Conservation (phyloP, 2,888 invertebrate genomes). For the Lamproptera curius region DNA sequence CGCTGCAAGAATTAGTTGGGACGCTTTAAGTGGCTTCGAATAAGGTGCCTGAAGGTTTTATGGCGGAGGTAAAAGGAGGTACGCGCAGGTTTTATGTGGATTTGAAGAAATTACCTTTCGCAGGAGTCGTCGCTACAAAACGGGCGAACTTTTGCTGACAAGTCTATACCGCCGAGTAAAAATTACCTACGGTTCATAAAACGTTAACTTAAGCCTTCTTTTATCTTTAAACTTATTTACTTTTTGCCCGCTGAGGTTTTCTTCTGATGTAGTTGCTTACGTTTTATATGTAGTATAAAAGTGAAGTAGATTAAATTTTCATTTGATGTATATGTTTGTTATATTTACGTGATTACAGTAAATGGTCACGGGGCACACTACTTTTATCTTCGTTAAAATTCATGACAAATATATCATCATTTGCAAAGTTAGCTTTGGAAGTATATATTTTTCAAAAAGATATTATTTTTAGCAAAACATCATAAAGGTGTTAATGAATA, state of each 20-base stretch:
- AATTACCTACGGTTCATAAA: slow-evolving; percentile 23
- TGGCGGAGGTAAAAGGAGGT: slow-evolving; percentile 22
- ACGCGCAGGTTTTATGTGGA: slow-evolving; percentile 22
- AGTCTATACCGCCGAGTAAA: slow-evolving; percentile 19
- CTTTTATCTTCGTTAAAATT: no score
- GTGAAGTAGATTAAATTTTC: no score
- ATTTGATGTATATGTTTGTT: no score
- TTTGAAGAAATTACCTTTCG: slow-evolving; percentile 23
- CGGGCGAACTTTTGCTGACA: slow-evolving; percentile 22
- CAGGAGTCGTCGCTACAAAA: slow-evolving; percentile 21
- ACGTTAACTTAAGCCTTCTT: slow-evolving; percentile 18
- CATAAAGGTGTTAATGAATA: slow-evolving; percentile 16
- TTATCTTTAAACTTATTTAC: slow-evolving; percentile 17
- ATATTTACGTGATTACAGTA: no score
- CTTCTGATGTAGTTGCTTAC: slow-evolving; percentile 3
- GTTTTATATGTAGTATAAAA: not conserved
- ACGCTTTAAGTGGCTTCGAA: slow-evolving; percentile 22
- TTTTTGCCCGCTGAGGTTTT: slow-evolving; percentile 6
- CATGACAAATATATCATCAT: no score
- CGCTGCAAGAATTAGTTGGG: slow-evolving; percentile 18
- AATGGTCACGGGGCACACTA: no score
- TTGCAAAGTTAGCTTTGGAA: no score
- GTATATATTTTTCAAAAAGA: no score
- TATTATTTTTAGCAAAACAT: slow-evolving; percentile 5
- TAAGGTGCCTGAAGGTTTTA: slow-evolving; percentile 23